phyloP scores from a whole-genome alignment of 2,888 invertebrate species.

The Crematogaster levior region DNA sequence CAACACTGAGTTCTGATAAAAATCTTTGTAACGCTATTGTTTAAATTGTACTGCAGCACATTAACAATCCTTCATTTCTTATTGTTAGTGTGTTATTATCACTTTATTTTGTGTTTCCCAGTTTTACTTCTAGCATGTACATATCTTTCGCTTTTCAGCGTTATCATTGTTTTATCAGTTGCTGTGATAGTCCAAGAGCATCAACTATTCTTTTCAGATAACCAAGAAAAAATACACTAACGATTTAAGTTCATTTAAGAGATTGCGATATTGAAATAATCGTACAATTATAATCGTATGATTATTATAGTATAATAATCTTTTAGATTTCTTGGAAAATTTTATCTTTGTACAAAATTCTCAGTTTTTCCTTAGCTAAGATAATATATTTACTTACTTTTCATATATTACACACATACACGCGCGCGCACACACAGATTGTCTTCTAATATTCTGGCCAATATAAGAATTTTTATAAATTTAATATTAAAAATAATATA shows the following conservation, averaged over 20 bases:
- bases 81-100: background rate
- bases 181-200: background rate
- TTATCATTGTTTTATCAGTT: conserved; percentile 38
- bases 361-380: background rate
- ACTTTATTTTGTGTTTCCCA: background rate
- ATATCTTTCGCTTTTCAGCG: background rate
- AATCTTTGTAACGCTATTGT: background rate
- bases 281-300: too few relatives aligned
- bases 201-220: background rate
- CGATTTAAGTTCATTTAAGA: background rate
- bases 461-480: too few relatives aligned
- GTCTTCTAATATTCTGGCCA: background rate
- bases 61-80: background rate
- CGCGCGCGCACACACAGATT: too few relatives aligned
- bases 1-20: background rate
- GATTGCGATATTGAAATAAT: background rate
- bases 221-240: background rate
- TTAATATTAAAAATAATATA: background rate
- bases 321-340: background rate
- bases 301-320: too few relatives aligned
- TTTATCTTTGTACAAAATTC: background rate
- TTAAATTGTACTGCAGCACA: background rate
- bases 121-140: background rate
- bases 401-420: background rate
- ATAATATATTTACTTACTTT: background rate